Base-by-base conservation (phyloP, 2,113 vertebrate species). In the Apodemus speciosus region DNA sequence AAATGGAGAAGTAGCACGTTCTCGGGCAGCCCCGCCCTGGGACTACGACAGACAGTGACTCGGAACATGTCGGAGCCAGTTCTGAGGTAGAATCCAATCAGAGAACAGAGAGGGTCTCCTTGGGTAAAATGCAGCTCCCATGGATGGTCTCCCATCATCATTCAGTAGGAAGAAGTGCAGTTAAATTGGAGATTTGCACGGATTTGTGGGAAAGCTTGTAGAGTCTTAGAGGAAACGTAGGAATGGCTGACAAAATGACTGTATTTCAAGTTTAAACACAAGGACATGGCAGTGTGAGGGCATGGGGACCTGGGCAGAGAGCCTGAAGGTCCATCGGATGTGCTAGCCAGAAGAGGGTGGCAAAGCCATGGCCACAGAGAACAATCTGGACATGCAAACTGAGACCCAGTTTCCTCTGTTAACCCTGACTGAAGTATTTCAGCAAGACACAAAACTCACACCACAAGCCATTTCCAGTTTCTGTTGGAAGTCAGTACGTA, bases 121-220 rank as follows among this genome's bases (percentile, higher is more conserved):
- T 72, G 88, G 64, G 23, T 87, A 64, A 15, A 35, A 46, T 20
- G 75, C 6, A 77, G 35, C 51, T 75, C 10, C 60, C 32, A 38
- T 46, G 53, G 83, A 58, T 53, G 58, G 43, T 81, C 72, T 49
- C 7, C 90, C 32, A 88, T 71, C 66, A 53, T 73, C 72, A 93
- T 85, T 89, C 84, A 40, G 53, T 88, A 58, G 91, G 88, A 91
- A 91, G 60, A 89, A 93, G 87, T 35, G 80, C 71, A 95, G 91
- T 92, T 88, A 94, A 89, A 32, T 13, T 60, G 16, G 40, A 72
- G 11, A 64, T 9, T 13, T 64, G 62, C 25, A 66, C 32, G 27
- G 75, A 94, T 85, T 81, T 95, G 51, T 68, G 27, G n/a, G 76
- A 91, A 25, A 21, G 6, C 64, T 23, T 56, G 14, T 10, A 20